phyloP scores from a whole-genome alignment of 2,113 vertebrate species.

The Grammomys surdaster region DNA sequence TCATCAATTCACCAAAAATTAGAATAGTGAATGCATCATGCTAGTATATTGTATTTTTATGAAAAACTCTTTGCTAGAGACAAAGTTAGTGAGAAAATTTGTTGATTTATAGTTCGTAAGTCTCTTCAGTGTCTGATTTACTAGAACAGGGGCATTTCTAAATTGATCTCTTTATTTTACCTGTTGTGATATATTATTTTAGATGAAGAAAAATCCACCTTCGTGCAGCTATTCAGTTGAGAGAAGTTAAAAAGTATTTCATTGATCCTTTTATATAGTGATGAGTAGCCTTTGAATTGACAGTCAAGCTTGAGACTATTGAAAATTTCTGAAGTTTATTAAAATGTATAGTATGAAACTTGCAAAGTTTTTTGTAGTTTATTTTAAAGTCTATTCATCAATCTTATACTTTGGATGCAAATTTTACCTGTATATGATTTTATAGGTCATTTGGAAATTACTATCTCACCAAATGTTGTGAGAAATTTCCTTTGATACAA shows the following conservation, averaged over 20 bases:
- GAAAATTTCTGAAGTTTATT: background rate
- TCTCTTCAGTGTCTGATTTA: background rate
- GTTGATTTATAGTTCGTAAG: background rate
- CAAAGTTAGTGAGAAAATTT: background rate
- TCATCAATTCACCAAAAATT: background rate
- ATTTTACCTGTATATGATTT: background rate
- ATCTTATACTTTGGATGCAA: background rate
- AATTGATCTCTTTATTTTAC: background rate
- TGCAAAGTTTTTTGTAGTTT: background rate
- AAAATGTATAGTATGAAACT: background rate
- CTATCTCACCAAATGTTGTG: background rate
- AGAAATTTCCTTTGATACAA: background rate
- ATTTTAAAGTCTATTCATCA: background rate
- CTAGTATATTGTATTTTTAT: conserved; percentile 18
- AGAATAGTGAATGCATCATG: background rate
- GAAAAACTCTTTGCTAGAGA: conserved; percentile 29
- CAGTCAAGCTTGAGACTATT: background rate
- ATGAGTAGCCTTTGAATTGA: background rate
- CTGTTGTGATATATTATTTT: conserved; percentile 1
- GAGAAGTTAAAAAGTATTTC: conserved; percentile 3
- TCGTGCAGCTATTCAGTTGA: background rate
- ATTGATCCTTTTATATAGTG: background rate
- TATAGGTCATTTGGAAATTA: conserved; percentile 10
- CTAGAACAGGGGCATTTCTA: background rate
- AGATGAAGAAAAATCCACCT: conserved; percentile 21